Percentiles rank a stretch among this genome's conserved stretches.
Conservation (phyloP, 1,140 invertebrate genomes). For the Brachionus manjavacas region DNA sequence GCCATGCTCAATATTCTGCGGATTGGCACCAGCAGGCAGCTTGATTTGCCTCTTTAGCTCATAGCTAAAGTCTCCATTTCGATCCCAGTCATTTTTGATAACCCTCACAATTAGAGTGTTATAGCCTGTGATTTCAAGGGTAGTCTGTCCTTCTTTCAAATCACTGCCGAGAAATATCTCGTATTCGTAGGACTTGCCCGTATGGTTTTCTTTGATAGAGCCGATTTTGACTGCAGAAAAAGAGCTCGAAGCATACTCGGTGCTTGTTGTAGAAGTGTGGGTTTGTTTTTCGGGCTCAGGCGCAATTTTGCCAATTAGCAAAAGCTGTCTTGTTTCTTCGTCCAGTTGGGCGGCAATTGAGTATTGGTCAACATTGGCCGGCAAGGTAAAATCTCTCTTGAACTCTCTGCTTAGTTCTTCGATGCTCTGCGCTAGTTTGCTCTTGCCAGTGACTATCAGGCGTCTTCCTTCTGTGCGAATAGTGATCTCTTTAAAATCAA, state of each 20-base stretch:
- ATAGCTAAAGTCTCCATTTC: constrained; percentile 29
- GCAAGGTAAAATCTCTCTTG: constrained; percentile 8
- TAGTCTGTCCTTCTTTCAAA: constrained; percentile 4
- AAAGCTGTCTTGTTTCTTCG: constrained; percentile 15
- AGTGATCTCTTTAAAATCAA: constrained; percentile 30
- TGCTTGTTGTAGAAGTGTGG: neutral
- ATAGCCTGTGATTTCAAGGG: constrained; percentile 18
- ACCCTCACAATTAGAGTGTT: constrained; percentile 27
- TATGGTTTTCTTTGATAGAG: neutral
- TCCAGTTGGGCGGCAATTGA: constrained; percentile 23
- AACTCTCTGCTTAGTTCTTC: constrained; percentile 18
- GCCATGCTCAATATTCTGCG: constrained; percentile 38
- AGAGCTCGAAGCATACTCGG: neutral
- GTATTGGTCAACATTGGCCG: constrained; percentile 23
- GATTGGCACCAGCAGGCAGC: constrained; percentile 23
- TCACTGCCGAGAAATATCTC: constrained; percentile 12
- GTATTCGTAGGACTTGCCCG: neutral
- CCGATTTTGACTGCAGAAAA: neutral
- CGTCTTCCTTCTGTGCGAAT: constrained; percentile 29
- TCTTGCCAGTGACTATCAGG: constrained; percentile 13
- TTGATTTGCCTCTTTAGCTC: constrained; percentile 28
- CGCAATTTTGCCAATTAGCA: neutral
- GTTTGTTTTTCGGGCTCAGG: neutral
- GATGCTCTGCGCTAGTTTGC: neutral
- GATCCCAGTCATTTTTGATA: constrained; percentile 33